Evolutionary conservation across 2,113 vertebrate species (phyloP).

Genomic region (Cygnus atratus): DNA sequence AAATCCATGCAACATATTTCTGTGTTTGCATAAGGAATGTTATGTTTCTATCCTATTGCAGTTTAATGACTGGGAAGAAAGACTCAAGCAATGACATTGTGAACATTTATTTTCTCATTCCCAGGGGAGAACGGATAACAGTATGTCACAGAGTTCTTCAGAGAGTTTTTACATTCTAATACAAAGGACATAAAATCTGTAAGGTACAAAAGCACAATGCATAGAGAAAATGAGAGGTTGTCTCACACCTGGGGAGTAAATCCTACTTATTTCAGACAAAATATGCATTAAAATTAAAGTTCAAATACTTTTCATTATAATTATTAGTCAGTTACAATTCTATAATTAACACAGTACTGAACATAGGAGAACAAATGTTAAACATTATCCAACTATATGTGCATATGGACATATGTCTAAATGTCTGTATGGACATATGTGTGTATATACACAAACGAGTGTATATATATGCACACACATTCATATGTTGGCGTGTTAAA

Average conservation of each 20-base stretch:
- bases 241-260: constrained; percentile 39
- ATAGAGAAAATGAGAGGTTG: constrained; percentile 40
- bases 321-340: constrained; percentile 50
- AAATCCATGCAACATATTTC: constrained; percentile 90
- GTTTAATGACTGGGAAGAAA: constrained; percentile 75
- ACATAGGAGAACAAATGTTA: constrained; percentile 21
- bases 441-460: constrained; percentile 61
- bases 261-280: constrained; percentile 53
- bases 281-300: constrained; percentile 54
- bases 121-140: constrained; percentile 67
- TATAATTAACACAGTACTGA: constrained; percentile 51
- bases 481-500: constrained; percentile 72
- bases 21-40: constrained; percentile 87
- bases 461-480: constrained; percentile 60
- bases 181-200: constrained; percentile 64
- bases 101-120: constrained; percentile 74
- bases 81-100: constrained; percentile 78
- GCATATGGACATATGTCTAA: constrained; percentile 59
- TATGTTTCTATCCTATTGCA: constrained; percentile 76
- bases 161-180: constrained; percentile 68
- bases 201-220: constrained; percentile 82
- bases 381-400: constrained; percentile 54
- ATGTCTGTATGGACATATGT: constrained; percentile 57
- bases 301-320: constrained; percentile 43
- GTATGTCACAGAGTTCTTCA: constrained; percentile 47